Evolutionary conservation across 1,140 invertebrate genomes (phyloP), one percentile per base, ranked within the genome.

Genomic region (Pseudomyrmex sp.): DNA sequence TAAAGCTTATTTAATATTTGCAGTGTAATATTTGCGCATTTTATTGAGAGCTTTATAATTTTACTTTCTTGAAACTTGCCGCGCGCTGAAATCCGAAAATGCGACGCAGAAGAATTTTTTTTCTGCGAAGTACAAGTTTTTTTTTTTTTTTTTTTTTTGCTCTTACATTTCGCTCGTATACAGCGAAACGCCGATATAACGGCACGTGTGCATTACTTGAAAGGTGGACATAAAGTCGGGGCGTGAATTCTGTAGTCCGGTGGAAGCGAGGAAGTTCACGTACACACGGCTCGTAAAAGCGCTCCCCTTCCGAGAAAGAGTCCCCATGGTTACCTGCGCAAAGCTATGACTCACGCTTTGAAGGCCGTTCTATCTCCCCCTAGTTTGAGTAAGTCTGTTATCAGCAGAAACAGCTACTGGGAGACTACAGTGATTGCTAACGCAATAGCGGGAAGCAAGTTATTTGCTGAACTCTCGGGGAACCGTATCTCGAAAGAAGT

Each of bases 361-460:
- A 72, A 80, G 76, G 66, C 72, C 66, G 10, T 79, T 79, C 66
- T 80, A 80, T 72, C 76, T 80, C 66, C 66, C 66, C 76, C 66
- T 72, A 80, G 76, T 80, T 80, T 80, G 65, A 70, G 66, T 35
- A 80, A 80, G 76, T 80, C 66, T 72, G 76, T 80, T 80, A 80
- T 80, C 76, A 80, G 44, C 66, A 59, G 66, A 35, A 80, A 80
- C 76, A 79, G 65, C 76, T n/a, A 80, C 76, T 70, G 66, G 7
- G 76, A 59, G 66, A 61, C 54, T 48, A 50, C 46, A 72, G 54
- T 66, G 54, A 80, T 80, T 61, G 44, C 46, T 72, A 80, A 70
- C 76, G 44, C 66, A 48, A 69, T 9, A 46, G 44, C 54, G 68
- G 46, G 50, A 59, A 50, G 76, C 46, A 59, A 50, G 66, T 80